Percentiles rank a stretch among this genome's conserved stretches.
Evolutionary conservation across 2,113 vertebrate species (phyloP).

Genomic region (Spea bombifrons): DNA sequence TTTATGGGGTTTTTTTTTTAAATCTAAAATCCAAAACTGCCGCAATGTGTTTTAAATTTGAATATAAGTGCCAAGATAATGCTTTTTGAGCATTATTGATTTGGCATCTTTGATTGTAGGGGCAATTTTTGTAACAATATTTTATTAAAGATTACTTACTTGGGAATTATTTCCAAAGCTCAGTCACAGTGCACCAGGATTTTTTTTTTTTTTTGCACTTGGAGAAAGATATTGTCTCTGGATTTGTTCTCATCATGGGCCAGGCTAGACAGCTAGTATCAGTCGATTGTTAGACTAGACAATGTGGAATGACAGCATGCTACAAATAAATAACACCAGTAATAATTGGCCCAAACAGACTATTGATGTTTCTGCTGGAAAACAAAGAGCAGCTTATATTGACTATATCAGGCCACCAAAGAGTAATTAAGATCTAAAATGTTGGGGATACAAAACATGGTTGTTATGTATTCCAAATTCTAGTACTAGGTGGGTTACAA

Average conservation of each 20-base stretch:
- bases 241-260: no score
- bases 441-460: no score
- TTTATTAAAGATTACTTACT: not conserved
- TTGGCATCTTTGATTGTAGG: not conserved
- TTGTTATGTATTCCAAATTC: no score
- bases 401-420: no score
- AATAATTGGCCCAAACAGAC: not conserved
- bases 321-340: not conserved
- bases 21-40: not conserved
- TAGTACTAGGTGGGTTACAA: no score
- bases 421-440: no score
- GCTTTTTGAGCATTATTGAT: not conserved
- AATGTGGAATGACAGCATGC: no score
- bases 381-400: no score
- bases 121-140: not conserved
- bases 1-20: not conserved
- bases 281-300: no score
- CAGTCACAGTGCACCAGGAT: not conserved
- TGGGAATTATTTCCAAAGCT: not conserved
- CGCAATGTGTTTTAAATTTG: not conserved
- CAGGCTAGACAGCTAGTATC: no score
- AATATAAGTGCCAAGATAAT: not conserved
- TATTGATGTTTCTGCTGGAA: not conserved
- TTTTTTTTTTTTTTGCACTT: not conserved
- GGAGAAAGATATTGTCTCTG: not conserved